phyloP scores from a whole-genome alignment of 2,888 invertebrate species.

The Mythimna vitellina region DNA sequence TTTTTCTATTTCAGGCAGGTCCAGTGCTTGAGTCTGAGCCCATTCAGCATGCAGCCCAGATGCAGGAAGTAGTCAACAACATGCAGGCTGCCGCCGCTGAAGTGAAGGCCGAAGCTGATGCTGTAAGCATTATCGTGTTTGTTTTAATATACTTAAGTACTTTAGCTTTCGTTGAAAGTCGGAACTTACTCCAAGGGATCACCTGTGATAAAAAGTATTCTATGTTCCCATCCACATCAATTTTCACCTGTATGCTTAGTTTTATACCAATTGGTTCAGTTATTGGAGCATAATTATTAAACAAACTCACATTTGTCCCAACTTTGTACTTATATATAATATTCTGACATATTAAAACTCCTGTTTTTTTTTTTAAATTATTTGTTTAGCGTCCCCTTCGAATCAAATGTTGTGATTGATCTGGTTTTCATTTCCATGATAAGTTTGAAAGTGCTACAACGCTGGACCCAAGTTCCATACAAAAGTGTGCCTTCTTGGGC shows the following conservation, averaged over 20 bases:
- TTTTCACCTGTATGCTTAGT: not conserved
- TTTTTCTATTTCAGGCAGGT: constrained; percentile 72
- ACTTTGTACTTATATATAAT: too few species aligned
- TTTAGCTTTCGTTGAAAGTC: not conserved
- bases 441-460: too few species aligned
- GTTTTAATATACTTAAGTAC: too few species aligned
- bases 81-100: constrained; percentile 83
- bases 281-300: not conserved
- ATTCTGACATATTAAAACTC: too few species aligned
- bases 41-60: constrained; percentile 83
- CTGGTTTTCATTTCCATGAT: too few species aligned
- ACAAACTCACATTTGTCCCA: too few species aligned
- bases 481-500: too few species aligned
- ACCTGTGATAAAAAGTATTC: not conserved
- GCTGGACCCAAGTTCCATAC: too few species aligned
- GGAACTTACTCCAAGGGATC: not conserved
- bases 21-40: constrained; percentile 86
- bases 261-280: not conserved
- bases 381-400: too few species aligned
- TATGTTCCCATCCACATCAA: not conserved
- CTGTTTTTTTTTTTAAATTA: too few species aligned
- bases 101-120: constrained; percentile 82
- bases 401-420: too few species aligned
- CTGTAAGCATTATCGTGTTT: constrained; percentile 65
- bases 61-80: constrained; percentile 81